phyloP scores from a whole-genome alignment of 2,113 vertebrate species.

The Speoplatyrhinus poulsoni region DNA sequence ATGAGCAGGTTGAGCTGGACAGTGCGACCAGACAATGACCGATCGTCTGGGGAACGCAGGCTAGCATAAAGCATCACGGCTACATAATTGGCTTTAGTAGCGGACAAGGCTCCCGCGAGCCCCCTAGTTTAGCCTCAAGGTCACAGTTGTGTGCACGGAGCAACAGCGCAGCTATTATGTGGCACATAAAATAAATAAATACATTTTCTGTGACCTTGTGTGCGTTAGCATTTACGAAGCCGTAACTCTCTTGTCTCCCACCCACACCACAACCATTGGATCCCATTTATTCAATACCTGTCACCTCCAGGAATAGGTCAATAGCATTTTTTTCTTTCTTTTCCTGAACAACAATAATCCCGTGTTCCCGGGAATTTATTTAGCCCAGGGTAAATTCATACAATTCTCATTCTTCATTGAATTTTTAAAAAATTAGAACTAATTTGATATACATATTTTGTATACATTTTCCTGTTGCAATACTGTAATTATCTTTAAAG shows the following conservation, averaged over 20 bases:
- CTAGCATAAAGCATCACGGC: constrained; percentile 68
- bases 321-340: background rate
- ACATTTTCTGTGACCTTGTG: constrained; percentile 53
- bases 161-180: background rate
- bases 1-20: constrained; percentile 58
- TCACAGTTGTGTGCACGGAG: constrained; percentile 45
- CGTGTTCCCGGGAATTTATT: constrained; percentile 7
- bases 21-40: constrained; percentile 68
- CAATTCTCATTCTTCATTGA: too few species aligned
- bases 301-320: constrained; percentile 3
- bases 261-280: background rate
- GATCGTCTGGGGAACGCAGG: constrained; percentile 60
- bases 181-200: constrained; percentile 33
- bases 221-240: background rate
- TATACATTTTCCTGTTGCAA: background rate
- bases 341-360: background rate
- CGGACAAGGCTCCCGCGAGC: constrained; percentile 55
- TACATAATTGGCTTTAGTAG: constrained; percentile 71
- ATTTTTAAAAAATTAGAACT: background rate
- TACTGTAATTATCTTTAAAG: too few species aligned
- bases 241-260: background rate
- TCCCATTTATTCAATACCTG: background rate
- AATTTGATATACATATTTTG: background rate
- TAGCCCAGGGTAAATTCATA: background rate
- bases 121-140: constrained; percentile 60